A percentile compares a stretch with the other conserved stretches of the same genome.
Conservation (phyloP, 2,888 invertebrate genomes). For the Lasioglossum marginatum region DNA sequence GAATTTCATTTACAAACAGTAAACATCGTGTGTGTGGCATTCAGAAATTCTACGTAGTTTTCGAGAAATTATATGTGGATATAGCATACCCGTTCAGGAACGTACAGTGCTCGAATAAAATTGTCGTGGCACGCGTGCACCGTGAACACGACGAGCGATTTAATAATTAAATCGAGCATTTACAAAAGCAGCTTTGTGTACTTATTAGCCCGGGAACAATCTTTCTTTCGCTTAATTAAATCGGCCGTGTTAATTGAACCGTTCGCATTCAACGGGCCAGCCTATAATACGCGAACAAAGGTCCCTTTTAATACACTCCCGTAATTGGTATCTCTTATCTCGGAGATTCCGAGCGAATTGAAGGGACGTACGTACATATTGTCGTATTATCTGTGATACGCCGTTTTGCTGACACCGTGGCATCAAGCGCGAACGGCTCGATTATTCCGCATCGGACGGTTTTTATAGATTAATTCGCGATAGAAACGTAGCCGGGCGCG, state of each 20-base stretch:
- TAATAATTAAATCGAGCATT: background rate
- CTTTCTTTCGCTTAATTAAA: constrained; percentile 30
- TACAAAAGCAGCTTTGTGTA: background rate
- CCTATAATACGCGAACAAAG: constrained; percentile 2
- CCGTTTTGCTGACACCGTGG: background rate
- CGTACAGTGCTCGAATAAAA: background rate
- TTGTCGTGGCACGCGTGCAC: background rate
- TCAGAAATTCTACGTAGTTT: background rate
- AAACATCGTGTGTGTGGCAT: background rate
- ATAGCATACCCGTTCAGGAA: background rate
- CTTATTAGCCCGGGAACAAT: background rate
- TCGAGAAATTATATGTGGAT: background rate
- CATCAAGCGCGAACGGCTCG: background rate
- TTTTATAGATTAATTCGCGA: constrained; percentile 32
- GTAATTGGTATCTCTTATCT: constrained; percentile 23
- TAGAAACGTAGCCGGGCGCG: constrained; percentile 31
- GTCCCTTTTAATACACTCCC: background rate
- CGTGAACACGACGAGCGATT: background rate
- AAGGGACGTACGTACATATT: constrained; percentile 3
- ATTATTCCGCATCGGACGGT: constrained; percentile 10
- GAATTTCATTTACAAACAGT: background rate
- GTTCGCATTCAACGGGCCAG: background rate
- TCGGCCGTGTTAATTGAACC: constrained; percentile 1
- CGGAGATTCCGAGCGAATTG: constrained; percentile 3
- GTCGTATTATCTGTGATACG: background rate